These are phyloP conservation scores for Brienomyrus brachyistius DNA, from an alignment of 2,113 vertebrate species.

Conservation along the genomic window DNA sequence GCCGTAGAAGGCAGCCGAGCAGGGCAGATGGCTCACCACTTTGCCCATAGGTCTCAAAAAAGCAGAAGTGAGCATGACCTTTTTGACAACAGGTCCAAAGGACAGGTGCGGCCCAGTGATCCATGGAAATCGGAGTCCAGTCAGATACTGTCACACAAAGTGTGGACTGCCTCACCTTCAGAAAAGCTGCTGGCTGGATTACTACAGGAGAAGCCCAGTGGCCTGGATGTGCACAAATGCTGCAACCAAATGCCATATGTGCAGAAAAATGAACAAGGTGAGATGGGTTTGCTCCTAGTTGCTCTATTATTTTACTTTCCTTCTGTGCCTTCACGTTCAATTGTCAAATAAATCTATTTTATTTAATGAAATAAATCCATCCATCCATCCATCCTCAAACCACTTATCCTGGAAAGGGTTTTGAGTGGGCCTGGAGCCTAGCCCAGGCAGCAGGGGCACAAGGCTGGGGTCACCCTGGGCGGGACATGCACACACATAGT, in stretches of 20 bases:
- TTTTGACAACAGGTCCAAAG: constrained; percentile 54
- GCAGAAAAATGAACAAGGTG: constrained; percentile 65
- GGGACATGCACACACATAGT: not conserved
- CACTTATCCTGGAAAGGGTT: not conserved
- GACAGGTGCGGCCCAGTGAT: constrained; percentile 44
- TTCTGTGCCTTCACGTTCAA: constrained; percentile 8
- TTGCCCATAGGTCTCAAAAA: constrained; percentile 63
- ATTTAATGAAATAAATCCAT: not conserved
- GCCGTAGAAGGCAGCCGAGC: constrained; percentile 35
- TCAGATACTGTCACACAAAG: constrained; percentile 53
- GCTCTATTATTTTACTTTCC: not conserved
- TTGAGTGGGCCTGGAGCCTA: not conserved
- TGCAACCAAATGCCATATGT: constrained; percentile 62
- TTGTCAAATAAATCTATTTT: constrained; percentile 1
- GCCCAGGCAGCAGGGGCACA: not conserved
- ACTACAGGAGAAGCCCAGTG: constrained; percentile 47
- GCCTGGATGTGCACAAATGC: constrained; percentile 43
- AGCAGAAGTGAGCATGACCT: constrained; percentile 70
- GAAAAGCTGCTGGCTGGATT: constrained; percentile 58
- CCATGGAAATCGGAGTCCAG: constrained; percentile 57
- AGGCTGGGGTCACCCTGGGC: not conserved
- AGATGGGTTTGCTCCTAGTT: constrained; percentile 13
- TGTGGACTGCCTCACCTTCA: constrained; percentile 54
- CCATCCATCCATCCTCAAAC: not conserved
- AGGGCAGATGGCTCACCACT: constrained; percentile 39